Evolutionary conservation across 2,888 invertebrate genomes (phyloP).

Genomic region (Limulus polyphemus): DNA sequence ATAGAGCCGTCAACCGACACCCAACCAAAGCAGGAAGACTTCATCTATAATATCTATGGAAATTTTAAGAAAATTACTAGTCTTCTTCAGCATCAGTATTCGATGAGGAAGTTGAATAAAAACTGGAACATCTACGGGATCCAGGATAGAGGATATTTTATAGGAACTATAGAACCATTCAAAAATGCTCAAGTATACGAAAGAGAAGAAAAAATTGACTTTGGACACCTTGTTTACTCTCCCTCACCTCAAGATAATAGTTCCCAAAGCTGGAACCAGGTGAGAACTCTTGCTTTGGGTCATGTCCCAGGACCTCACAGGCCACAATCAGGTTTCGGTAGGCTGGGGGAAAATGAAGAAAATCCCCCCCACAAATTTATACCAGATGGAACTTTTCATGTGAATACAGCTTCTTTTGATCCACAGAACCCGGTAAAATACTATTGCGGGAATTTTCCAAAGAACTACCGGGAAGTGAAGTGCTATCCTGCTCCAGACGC

Average conservation of each 20-base stretch:
- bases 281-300: too few species aligned
- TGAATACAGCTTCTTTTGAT: conserved; percentile 36
- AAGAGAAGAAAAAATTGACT: conserved; percentile 1
- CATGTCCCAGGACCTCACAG: too few species aligned
- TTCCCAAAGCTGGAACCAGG: conserved; percentile 5
- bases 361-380: too few species aligned
- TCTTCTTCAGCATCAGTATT: too few species aligned
- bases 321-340: too few species aligned
- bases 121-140: too few species aligned
- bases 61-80: too few species aligned
- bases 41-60: not conserved
- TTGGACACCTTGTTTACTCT: conserved; percentile 11
- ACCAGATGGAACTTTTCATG: conserved; percentile 38
- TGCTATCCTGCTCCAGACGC: conserved; percentile 66
- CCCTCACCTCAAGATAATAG: conserved; percentile 9
- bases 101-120: too few species aligned
- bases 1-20: not conserved
- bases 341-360: too few species aligned
- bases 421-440: conserved; percentile 35
- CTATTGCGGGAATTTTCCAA: conserved; percentile 40
- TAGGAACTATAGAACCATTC: too few species aligned
- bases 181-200: too few species aligned
- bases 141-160: too few species aligned
- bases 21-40: not conserved
- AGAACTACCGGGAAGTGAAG: conserved; percentile 33